A percentile compares a stretch with the other conserved stretches of the same genome.
phyloP scores from a whole-genome alignment of 2,113 vertebrate species.

The Misgurnus anguillicaudatus region DNA sequence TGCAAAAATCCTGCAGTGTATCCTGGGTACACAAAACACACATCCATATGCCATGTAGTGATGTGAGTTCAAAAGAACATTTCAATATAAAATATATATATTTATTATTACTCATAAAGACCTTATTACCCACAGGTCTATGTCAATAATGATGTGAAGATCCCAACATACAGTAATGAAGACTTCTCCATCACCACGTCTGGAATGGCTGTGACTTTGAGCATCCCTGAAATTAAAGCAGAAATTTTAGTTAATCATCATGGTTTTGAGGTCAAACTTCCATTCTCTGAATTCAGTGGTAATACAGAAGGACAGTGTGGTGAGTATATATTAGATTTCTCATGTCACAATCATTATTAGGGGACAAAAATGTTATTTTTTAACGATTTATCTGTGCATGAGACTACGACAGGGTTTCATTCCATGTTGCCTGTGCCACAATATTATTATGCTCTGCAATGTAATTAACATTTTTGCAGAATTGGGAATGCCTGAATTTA shows the following conservation, averaged over 20 bases:
- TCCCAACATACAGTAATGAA: conserved; percentile 72
- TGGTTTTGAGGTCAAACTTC: conserved; percentile 77
- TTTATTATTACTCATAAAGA: neutral
- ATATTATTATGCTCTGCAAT: neutral
- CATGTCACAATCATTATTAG: neutral
- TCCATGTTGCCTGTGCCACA: neutral
- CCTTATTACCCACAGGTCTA: conserved; percentile 70
- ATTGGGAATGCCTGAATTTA: no score
- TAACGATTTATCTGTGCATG: neutral
- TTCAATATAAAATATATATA: no score
- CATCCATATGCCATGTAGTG: no score
- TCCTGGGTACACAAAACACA: no score
- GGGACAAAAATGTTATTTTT: neutral
- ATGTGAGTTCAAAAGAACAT: no score
- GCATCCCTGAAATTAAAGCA: conserved; percentile 74
- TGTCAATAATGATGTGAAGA: conserved; percentile 69
- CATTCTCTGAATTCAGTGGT: conserved; percentile 79
- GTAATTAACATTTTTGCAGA: no score
- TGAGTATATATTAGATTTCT: conserved; percentile 65
- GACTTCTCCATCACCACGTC: conserved; percentile 76
- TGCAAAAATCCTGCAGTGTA: no score
- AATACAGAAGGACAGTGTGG: conserved; percentile 96
- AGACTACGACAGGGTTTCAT: no score
- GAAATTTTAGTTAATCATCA: conserved; percentile 78
- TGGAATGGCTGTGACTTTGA: conserved; percentile 76